Base-by-base conservation (phyloP, 53 echinoderm and acorn worm genomes). In the Paracentrotus lividus region DNA sequence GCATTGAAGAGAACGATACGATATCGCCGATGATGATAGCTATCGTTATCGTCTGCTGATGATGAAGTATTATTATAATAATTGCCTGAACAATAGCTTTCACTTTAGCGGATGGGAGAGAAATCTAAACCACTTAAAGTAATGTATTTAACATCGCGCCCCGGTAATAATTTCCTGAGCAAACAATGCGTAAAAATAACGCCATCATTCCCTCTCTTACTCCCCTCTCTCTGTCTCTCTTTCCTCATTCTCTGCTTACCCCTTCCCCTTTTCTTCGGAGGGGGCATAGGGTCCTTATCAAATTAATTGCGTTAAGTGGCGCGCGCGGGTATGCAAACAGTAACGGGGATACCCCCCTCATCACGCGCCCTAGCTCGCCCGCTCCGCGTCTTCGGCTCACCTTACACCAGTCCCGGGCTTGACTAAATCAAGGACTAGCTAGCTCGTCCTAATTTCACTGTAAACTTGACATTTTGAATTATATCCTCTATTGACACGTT, bases 41-140 rank as follows among this genome's bases (percentile, higher is more conserved):
- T 44, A 44, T 81, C 56, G 86, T 56, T 36, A 27, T 56, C 54
- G 56, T 55, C 86, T 56, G 86, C 86, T 90, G 90, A 72, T 90
- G 90, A 72, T 90, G 72, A 90, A 90, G 90, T 26, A 90, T 72
- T 51, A 90, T 90, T 93, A 96, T 95, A 93, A 96, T 96, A 93
- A 96, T 94, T 96, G 96, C 60, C 93, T 68, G 93, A 96, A 96
- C 96, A 96, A 96, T 96, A 93, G 94, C 93, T 96, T 96, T 95
- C 96, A 95, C 94, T 96, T 96, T 93, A 96, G 51, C 92, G 96
- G 96, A 96, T 94, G 94, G 95, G 85, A 75, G 68, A 65, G 96
- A 96, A 96, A 96, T 94, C 96, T 95, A 96, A 96, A 96, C 96
- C 96, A 96, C 96, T 96, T 96, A 96, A 96, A 96, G 96, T 96